Evolutionary conservation across 2,797 vertebrate genomes (phyloP).

Genomic region (Dendrocincla tyrannina): DNA sequence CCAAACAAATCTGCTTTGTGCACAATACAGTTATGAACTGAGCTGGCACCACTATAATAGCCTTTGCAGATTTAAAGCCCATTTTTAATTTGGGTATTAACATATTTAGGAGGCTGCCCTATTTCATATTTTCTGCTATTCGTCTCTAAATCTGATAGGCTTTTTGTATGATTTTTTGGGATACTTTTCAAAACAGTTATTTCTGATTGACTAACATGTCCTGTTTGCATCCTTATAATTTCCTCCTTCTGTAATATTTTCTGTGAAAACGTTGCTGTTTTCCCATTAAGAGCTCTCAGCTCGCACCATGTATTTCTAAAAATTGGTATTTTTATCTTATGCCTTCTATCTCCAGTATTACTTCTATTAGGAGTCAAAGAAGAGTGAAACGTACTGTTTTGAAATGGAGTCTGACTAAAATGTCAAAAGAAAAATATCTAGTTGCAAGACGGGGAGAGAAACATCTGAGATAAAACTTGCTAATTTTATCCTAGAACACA

Average conservation of each 20-base stretch:
- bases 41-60: neutral
- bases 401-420: neutral
- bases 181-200: neutral
- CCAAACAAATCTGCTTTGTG: conserved; percentile 1
- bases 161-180: neutral
- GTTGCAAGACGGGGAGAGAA: neutral
- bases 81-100: neutral
- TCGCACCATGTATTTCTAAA: neutral
- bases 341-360: neutral
- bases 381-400: neutral
- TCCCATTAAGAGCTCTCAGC: neutral
- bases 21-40: neutral
- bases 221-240: neutral
- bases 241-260: neutral
- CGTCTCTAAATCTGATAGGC: neutral
- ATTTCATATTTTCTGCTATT: neutral
- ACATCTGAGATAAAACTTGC: conserved; percentile 1
- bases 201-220: neutral
- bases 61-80: neutral
- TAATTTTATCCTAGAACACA: neutral
- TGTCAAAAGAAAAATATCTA: neutral
- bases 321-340: neutral
- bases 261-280: neutral
- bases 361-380: neutral
- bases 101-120: neutral